These are phyloP conservation scores for Tethya wilhelma DNA, from an alignment of 37 sponge, comb jelly and placozoan species.

Conservation along the genomic window DNA sequence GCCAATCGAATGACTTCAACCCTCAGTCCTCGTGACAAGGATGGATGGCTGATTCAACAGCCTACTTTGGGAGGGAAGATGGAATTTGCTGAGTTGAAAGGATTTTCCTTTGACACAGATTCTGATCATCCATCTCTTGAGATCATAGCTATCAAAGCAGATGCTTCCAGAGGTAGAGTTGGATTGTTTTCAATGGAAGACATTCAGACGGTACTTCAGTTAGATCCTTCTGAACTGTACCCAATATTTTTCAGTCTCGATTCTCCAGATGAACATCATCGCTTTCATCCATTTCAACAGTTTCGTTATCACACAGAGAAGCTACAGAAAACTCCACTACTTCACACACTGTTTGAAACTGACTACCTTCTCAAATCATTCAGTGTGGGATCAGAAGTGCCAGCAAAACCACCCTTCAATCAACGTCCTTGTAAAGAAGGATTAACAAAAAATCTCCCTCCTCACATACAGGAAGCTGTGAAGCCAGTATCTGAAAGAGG, in stretches of 20 bases:
- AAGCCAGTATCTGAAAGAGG: slow-evolving; percentile 63
- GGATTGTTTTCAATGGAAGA: slow-evolving; percentile 61
- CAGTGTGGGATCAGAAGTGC: slow-evolving; percentile 76
- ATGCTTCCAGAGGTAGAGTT: neutral
- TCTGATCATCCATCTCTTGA: slow-evolving; percentile 34
- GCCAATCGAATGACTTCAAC: slow-evolving; percentile 44
- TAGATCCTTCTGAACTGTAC: slow-evolving; percentile 4
- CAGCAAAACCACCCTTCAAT: slow-evolving; percentile 69
- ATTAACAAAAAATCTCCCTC: slow-evolving; percentile 51
- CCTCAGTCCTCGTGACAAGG: slow-evolving; percentile 32
- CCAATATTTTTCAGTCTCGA: slow-evolving; percentile 72
- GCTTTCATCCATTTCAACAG: slow-evolving; percentile 79
- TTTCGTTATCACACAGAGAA: slow-evolving; percentile 48
- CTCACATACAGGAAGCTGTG: slow-evolving; percentile 36
- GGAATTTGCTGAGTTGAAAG: slow-evolving; percentile 48
- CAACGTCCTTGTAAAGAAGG: slow-evolving; percentile 52
- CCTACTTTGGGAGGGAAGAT: slow-evolving; percentile 11
- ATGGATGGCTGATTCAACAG: slow-evolving; percentile 73
- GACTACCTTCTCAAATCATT: slow-evolving; percentile 80
- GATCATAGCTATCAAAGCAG: slow-evolving; percentile 29
- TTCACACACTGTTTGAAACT: slow-evolving; percentile 72
- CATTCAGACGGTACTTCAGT: slow-evolving; percentile 43
- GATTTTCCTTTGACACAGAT: slow-evolving; percentile 51
- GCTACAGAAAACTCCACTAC: slow-evolving; percentile 30
- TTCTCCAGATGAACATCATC: slow-evolving; percentile 49